Percentiles rank a stretch among this genome's conserved stretches.
These are phyloP conservation scores for Melanaphis sacchari DNA, from an alignment of 1,140 invertebrate species.

Conservation along the genomic window DNA sequence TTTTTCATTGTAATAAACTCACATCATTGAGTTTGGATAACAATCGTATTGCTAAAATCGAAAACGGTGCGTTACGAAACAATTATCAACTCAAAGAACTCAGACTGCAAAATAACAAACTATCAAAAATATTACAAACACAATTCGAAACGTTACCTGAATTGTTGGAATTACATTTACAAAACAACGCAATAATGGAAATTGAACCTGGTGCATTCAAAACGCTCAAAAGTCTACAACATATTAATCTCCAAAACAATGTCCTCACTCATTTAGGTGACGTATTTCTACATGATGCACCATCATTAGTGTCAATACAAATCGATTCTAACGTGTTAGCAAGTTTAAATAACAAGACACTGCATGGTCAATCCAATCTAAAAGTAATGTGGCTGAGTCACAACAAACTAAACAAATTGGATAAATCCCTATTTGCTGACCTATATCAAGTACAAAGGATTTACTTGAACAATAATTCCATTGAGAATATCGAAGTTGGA, in stretches of 20 bases:
- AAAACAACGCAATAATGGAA: constrained; percentile 82
- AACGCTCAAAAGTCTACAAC: constrained; percentile 82
- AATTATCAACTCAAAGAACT: constrained; percentile 79
- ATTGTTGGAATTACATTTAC: constrained; percentile 83
- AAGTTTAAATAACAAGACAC: constrained; percentile 78
- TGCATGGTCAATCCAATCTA: constrained; percentile 78
- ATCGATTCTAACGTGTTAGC: constrained; percentile 82
- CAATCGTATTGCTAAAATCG: constrained; percentile 83
- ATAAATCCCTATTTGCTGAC: constrained; percentile 77
- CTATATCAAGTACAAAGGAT: constrained; percentile 77
- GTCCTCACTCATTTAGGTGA: constrained; percentile 78
- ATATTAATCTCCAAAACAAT: constrained; percentile 88
- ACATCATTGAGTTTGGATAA: constrained; percentile 88
- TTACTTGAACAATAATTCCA: constrained; percentile 84
- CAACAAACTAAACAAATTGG: constrained; percentile 78
- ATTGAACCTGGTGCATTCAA: constrained; percentile 85
- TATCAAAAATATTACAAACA: constrained; percentile 76
- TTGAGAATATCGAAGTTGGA: constrained; percentile 78
- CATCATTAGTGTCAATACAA: constrained; percentile 83
- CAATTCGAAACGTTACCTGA: constrained; percentile 82
- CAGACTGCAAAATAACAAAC: constrained; percentile 84
- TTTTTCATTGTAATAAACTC: constrained; percentile 76
- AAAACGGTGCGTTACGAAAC: constrained; percentile 80
- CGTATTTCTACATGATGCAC: constrained; percentile 75
- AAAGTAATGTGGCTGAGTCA: constrained; percentile 87